phyloP scores from a whole-genome alignment of 2,797 vertebrate species.

The Amniataba percoides region DNA sequence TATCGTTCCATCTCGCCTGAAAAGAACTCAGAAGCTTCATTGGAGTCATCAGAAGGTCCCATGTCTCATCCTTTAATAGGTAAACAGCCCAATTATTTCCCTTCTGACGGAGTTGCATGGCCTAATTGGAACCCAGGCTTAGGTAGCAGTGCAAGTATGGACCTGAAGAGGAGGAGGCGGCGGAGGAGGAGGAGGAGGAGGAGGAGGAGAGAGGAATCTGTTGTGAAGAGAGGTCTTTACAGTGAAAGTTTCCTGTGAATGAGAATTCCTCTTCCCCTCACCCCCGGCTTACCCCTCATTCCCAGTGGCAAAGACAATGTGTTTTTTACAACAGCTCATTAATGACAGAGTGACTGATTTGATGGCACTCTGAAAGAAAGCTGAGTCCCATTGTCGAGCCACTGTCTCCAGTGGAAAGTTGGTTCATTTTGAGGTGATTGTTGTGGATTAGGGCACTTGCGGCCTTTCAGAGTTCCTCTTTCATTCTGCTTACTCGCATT shows the following conservation, averaged over 20 bases:
- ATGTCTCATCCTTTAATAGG: conserved; percentile 85
- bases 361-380: conserved; percentile 69
- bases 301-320: conserved; percentile 75
- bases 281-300: conserved; percentile 46
- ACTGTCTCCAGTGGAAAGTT: conserved; percentile 66
- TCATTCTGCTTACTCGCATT: conserved; percentile 65
- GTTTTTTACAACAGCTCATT: conserved; percentile 84
- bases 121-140: conserved; percentile 81
- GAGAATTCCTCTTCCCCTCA: conserved; percentile 37
- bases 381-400: conserved; percentile 61
- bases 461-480: conserved; percentile 52
- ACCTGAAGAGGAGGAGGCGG: conserved; percentile 30
- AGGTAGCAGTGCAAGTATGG: conserved; percentile 40
- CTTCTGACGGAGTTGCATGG: conserved; percentile 70
- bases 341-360: conserved; percentile 79
- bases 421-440: conserved; percentile 76
- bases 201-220: conserved; percentile 62
- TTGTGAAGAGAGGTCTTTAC: conserved; percentile 71
- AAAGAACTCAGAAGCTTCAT: conserved; percentile 63
- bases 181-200: conserved; percentile 26
- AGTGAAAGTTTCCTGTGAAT: conserved; percentile 85
- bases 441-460: conserved; percentile 70
- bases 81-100: conserved; percentile 85
- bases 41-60: conserved; percentile 69
- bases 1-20: conserved; percentile 61